Percentiles rank a stretch among this genome's conserved stretches.
Evolutionary conservation across 2,888 invertebrate species (phyloP).

Genomic region (Petrophora chlorosata): DNA sequence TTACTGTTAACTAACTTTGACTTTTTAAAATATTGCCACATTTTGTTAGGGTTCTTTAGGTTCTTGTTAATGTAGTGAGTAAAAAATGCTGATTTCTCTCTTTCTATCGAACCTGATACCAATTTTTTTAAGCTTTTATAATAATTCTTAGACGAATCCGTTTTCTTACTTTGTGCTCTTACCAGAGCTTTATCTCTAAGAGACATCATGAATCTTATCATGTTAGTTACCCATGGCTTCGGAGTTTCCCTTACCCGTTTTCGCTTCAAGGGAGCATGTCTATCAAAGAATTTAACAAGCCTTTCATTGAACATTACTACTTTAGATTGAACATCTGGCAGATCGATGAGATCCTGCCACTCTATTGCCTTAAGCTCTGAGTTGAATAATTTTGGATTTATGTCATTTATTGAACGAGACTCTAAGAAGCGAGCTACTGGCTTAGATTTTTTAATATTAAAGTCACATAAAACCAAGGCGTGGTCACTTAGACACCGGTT

Average conservation of each 20-base stretch:
- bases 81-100: too few species aligned
- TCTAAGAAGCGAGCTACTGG: background rate
- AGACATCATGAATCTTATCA: background rate
- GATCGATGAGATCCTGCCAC: background rate
- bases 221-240: conserved; percentile 4
- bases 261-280: background rate
- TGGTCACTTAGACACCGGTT: background rate
- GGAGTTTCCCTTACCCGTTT: background rate
- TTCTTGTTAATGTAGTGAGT: too few species aligned
- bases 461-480: background rate
- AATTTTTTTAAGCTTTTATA: too few species aligned
- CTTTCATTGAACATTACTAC: background rate
- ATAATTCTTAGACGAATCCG: background rate
- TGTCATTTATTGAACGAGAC: background rate
- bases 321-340: background rate
- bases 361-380: background rate
- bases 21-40: background rate
- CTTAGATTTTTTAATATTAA: background rate
- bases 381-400: background rate
- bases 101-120: too few species aligned
- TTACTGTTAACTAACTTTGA: background rate
- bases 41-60: background rate
- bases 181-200: background rate
- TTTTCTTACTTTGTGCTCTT: background rate
- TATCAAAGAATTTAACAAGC: background rate